Base-by-base conservation (phyloP, 2,797 vertebrate genomes). In the Geotrypetes seraphini region DNA sequence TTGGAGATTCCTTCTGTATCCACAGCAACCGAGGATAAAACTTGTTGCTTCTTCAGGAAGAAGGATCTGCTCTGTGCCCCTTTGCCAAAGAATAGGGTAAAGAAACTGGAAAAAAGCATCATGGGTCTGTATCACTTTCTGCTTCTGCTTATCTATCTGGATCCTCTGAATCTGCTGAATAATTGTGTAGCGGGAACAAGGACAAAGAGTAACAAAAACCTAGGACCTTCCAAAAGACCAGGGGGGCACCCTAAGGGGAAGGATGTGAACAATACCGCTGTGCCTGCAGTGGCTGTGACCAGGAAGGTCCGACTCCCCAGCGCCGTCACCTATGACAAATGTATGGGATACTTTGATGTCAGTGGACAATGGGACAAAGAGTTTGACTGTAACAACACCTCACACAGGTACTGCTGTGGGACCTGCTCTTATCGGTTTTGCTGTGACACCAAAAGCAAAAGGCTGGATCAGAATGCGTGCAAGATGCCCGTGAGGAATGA, bases 341-440 rank as follows among this genome's bases (percentile, higher is more conserved):
- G 94, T 67, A 81, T 87, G 71, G 91, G 94, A 39, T 91, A 97
- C 82, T 96, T 92, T 73, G 94, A 97, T 67, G 94, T 97, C 75
- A 96, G 92, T 61, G 92, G 92, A 9, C 89, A 92, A 71, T 91
- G 81, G 70, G 94, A 97, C 79, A 95, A 92, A 62, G 92, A 95
- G 80, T 97, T 97, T 64, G 78, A 87, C 50, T 96, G 94, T 57
- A 97, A 97, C 84, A 96, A 96, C 73, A 97, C 91, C 31, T 88
- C 92, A 25, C 91, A 94, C 56, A 88, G 91, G 46, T 97, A 89
- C 85, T 97, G 94, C 71, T 97, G 93, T 70, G 94, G 94, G 57
- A 93, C 90, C 72, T 97, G 94, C 79, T 94, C 89, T 73, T 85
- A 96, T 60, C 91, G 94, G 65, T 97, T 96, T 77, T 97, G 93